These are phyloP conservation scores for Catharus minimus DNA, from an alignment of 2,113 vertebrate genomes.

Conservation along the genomic window DNA sequence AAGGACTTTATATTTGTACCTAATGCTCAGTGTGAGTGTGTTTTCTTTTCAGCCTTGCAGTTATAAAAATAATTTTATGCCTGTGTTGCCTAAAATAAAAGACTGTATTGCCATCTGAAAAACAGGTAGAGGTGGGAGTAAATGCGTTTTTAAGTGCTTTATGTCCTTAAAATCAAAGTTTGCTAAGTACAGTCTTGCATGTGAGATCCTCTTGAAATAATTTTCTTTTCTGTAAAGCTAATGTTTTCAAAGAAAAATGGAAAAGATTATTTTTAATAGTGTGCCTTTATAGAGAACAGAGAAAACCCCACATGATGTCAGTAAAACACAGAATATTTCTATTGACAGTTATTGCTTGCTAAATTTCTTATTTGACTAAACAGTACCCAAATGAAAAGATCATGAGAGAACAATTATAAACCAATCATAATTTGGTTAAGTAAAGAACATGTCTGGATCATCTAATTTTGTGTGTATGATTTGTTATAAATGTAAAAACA, in stretches of 20 bases:
- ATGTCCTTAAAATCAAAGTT: neutral
- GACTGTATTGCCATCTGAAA: neutral
- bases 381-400: neutral
- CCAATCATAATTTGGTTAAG: neutral
- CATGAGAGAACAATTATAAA: neutral
- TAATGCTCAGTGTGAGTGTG: neutral
- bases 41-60: neutral
- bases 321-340: neutral
- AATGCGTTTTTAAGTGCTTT: neutral
- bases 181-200: neutral
- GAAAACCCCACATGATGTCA: accelerated
- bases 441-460: neutral
- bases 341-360: neutral
- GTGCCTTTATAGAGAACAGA: neutral
- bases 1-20: neutral
- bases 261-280: neutral
- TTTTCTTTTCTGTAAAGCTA: neutral
- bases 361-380: neutral
- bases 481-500: neutral
- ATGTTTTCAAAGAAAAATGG: slow-evolving; percentile 7
- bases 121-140: neutral
- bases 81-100: neutral
- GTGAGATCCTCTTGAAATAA: neutral
- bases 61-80: neutral
- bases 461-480: neutral